A percentile compares a stretch with the other conserved stretches of the same genome.
Conservation (phyloP, 1,140 invertebrate species). For the Asbolus verrucosus region DNA sequence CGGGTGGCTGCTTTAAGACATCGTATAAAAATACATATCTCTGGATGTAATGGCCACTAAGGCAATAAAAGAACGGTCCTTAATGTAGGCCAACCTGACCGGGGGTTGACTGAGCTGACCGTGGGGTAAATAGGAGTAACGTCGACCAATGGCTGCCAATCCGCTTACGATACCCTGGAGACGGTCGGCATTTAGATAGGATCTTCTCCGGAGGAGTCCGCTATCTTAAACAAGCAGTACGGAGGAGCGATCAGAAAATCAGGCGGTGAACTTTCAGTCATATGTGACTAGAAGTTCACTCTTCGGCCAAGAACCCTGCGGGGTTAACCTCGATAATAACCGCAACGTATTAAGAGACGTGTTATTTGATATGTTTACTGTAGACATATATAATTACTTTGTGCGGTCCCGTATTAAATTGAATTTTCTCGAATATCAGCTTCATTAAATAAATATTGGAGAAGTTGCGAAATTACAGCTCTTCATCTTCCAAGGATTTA, state of each 20-base stretch:
- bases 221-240: constrained; percentile 42
- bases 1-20: constrained; percentile 37
- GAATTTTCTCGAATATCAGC: background rate
- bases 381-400: constrained; percentile 9
- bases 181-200: constrained; percentile 44
- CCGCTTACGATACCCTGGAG: constrained; percentile 43
- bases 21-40: constrained; percentile 42
- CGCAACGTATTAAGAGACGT: constrained; percentile 14
- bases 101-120: constrained; percentile 36
- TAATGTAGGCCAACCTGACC: constrained; percentile 39
- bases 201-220: constrained; percentile 36
- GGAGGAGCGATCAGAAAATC: constrained; percentile 17
- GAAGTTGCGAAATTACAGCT: background rate
- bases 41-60: constrained; percentile 26
- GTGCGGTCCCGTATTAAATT: constrained; percentile 10
- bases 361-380: constrained; percentile 29
- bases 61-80: constrained; percentile 43
- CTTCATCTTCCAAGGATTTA: background rate
- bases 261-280: background rate
- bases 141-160: constrained; percentile 41
- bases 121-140: constrained; percentile 43
- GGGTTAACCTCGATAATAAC: constrained; percentile 12
- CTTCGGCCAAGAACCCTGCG: background rate
- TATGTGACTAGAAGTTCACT: constrained; percentile 15
- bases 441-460: constrained; percentile 1